Evolutionary conservation across 2,113 vertebrate species (phyloP).

Genomic region (Craseonycteris thonglongyai): DNA sequence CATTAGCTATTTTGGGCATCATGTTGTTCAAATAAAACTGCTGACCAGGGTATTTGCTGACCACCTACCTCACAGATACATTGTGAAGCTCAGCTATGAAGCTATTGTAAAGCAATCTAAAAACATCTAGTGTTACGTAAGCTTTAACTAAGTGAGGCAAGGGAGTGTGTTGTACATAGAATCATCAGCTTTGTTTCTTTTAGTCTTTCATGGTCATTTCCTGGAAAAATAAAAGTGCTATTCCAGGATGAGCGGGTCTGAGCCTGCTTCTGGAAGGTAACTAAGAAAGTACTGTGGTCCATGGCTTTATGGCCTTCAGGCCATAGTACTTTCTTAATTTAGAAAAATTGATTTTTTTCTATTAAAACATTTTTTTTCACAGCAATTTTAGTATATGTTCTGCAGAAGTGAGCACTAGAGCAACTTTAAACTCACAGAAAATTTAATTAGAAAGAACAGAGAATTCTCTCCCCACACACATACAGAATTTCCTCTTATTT

Average conservation of each 20-base stretch:
- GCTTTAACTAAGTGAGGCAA: not conserved
- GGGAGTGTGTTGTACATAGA: not conserved
- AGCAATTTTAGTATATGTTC: not conserved
- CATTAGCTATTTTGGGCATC: not conserved
- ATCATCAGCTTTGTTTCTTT: not conserved
- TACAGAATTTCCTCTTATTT: not conserved
- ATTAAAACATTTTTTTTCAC: not conserved
- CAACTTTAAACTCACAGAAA: not conserved
- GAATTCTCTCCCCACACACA: not conserved
- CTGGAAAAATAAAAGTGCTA: no score
- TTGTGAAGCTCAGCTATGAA: not conserved
- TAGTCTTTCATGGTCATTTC: not conserved
- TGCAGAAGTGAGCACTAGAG: no score
- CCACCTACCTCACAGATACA: not conserved
- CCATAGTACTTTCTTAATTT: not conserved
- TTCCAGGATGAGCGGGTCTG: not conserved
- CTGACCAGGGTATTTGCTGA: not conserved
- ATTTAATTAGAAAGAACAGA: not conserved
- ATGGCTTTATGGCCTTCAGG: no score
- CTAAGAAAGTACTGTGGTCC: no score
- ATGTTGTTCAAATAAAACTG: not conserved
- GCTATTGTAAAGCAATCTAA: not conserved
- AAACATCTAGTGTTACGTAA: not conserved
- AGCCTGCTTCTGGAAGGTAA: not conserved
- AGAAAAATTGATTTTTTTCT: not conserved